Evolutionary conservation across 2,888 invertebrate species (phyloP).

Genomic region (Drosophila monieri): DNA sequence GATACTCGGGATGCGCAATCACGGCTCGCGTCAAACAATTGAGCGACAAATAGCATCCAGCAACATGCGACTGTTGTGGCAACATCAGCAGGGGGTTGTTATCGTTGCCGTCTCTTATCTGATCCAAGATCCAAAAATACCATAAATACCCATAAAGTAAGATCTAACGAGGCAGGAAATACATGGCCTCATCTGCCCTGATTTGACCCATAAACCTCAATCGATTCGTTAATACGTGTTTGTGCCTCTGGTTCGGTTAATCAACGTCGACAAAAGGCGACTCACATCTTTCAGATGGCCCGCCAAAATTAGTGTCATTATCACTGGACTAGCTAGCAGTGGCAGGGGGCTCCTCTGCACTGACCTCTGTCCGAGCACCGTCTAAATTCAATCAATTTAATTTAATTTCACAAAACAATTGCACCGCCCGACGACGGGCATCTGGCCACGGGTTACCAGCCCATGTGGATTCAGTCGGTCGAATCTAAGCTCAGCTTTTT

Average conservation of each 20-base stretch:
- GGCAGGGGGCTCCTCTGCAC: conserved; percentile 53
- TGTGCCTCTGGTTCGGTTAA: conserved; percentile 38
- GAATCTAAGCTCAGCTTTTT: conserved; percentile 5
- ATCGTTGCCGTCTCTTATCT: not conserved
- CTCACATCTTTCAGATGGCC: conserved; percentile 42
- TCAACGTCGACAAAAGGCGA: conserved; percentile 46
- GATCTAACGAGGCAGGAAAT: conserved; percentile 9
- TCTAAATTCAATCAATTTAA: conserved; percentile 79
- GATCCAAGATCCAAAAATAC: conserved; percentile 7
- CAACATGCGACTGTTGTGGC: conserved; percentile 28
- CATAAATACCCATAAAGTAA: not conserved
- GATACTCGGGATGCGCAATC: conserved; percentile 62
- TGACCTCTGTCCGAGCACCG: conserved; percentile 70
- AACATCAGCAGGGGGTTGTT: conserved; percentile 19
- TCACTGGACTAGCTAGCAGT: conserved; percentile 56
- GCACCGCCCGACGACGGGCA: conserved; percentile 36
- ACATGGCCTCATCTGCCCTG: conserved; percentile 31
- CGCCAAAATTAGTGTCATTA: conserved; percentile 73
- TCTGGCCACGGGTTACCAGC: conserved; percentile 34
- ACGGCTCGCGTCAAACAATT: conserved; percentile 73
- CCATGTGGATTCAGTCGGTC: conserved; percentile 6
- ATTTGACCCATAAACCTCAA: conserved; percentile 64
- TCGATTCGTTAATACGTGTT: conserved; percentile 58
- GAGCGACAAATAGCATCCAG: conserved; percentile 55
- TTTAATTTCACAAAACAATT: conserved; percentile 80